Percentiles rank a stretch among this genome's conserved stretches.
Conservation (phyloP, 2,888 invertebrate genomes). For the Eilema griseolum region DNA sequence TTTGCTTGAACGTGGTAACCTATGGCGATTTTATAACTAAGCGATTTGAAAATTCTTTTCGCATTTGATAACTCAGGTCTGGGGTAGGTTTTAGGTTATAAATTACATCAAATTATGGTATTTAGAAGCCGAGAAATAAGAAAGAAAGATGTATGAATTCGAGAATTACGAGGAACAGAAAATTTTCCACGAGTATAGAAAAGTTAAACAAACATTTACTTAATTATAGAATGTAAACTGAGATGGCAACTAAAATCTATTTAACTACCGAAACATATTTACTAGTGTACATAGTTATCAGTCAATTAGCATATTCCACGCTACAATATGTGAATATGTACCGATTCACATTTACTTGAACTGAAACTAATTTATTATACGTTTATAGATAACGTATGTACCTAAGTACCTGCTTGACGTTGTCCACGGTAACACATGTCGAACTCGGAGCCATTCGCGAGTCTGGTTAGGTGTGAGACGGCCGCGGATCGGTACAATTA, state of each 20-base stretch:
- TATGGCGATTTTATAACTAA: too few species aligned
- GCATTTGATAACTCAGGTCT: too few species aligned
- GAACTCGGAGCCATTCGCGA: slow-evolving; percentile 29
- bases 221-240: too few species aligned
- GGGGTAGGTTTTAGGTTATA: too few species aligned
- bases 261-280: background rate
- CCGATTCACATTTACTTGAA: background rate
- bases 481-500: slow-evolving; percentile 28
- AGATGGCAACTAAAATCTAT: background rate
- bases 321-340: background rate
- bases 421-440: slow-evolving; percentile 24
- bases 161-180: too few species aligned
- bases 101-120: too few species aligned
- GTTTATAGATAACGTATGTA: background rate
- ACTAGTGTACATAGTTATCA: background rate
- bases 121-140: too few species aligned
- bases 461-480: slow-evolving; percentile 22
- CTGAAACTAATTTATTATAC: background rate
- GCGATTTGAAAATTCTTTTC: too few species aligned
- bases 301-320: background rate
- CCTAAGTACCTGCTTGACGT: background rate
- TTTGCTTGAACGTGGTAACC: too few species aligned
- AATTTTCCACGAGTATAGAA: too few species aligned
- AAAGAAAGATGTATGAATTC: too few species aligned
- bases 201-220: too few species aligned